A percentile compares a stretch with the other conserved stretches of the same genome.
These are phyloP conservation scores for Brenthis daphne DNA, from an alignment of 2,888 invertebrate species.

Conservation along the genomic window DNA sequence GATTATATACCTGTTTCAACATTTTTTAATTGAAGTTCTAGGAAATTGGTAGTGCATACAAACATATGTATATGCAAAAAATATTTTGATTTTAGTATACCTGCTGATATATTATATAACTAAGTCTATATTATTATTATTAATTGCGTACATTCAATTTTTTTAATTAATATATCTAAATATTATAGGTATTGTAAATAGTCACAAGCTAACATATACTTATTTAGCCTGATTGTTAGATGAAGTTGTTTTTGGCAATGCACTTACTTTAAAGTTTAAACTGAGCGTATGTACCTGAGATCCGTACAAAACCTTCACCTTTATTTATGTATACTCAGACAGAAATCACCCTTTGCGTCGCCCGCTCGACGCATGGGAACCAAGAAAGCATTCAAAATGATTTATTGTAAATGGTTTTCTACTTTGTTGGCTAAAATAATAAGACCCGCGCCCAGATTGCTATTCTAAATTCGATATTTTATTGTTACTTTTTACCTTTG, in stretches of 20 bases:
- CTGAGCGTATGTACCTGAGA: slow-evolving; percentile 68
- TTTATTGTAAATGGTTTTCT: slow-evolving; percentile 83
- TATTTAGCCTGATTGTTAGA: slow-evolving; percentile 20
- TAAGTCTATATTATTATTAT: too few species aligned
- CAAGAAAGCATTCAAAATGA: slow-evolving; percentile 81
- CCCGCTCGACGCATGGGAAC: slow-evolving; percentile 77
- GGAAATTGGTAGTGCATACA: too few species aligned
- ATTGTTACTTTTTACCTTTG: slow-evolving; percentile 69
- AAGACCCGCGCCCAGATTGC: slow-evolving; percentile 68
- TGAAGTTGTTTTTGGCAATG: slow-evolving; percentile 28
- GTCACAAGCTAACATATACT: not conserved
- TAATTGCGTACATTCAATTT: too few species aligned
- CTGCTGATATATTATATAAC: too few species aligned
- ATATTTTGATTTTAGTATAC: too few species aligned
- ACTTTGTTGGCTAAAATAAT: slow-evolving; percentile 83
- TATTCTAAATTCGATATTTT: slow-evolving; percentile 78
- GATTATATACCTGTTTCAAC: too few species aligned
- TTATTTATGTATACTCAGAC: slow-evolving; percentile 81
- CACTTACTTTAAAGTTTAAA: slow-evolving; percentile 28
- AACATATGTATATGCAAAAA: too few species aligned
- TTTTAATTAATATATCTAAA: not conserved
- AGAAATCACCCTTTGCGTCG: slow-evolving; percentile 82
- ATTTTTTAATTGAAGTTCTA: too few species aligned
- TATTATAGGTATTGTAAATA: not conserved
- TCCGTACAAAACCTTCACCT: slow-evolving; percentile 76